Percentiles rank a stretch among this genome's conserved stretches.
Evolutionary conservation across 2,113 vertebrate genomes (phyloP).

Genomic region (Myotis lucifugus): DNA sequence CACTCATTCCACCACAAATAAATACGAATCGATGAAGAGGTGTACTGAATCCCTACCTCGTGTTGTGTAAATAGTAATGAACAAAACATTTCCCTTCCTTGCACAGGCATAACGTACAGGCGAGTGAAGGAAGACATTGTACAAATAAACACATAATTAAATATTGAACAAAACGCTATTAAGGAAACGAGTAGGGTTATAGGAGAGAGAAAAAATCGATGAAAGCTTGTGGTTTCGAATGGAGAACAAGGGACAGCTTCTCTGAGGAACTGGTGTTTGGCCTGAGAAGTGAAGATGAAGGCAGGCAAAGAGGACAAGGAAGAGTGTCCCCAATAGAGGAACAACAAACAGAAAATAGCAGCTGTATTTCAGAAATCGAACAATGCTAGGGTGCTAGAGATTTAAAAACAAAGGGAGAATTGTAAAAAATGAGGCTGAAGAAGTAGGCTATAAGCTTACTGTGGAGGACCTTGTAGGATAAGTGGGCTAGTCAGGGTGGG

Average conservation of each 20-base stretch:
- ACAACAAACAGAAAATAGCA: not conserved
- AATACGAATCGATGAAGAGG: not conserved
- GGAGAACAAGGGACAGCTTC: not conserved
- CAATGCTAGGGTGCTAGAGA: not conserved
- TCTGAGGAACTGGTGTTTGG: not conserved
- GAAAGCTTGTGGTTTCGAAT: not conserved
- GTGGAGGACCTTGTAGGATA: not conserved
- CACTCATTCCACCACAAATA: not conserved
- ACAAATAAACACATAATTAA: constrained; percentile 48
- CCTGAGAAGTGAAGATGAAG: not conserved
- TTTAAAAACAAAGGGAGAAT: not conserved
- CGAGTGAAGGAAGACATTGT: not conserved
- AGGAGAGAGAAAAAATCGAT: not conserved
- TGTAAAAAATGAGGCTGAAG: not conserved
- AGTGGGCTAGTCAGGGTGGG: not conserved
- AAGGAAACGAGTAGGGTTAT: constrained; percentile 6
- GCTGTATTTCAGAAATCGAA: not conserved
- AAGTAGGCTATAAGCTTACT: not conserved
- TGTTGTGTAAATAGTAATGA: not conserved
- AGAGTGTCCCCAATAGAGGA: not conserved
- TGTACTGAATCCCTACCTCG: not conserved
- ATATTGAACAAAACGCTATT: constrained; percentile 32
- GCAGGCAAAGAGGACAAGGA: not conserved
- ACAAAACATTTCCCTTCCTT: not conserved
- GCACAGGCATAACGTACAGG: not conserved